Base-by-base conservation (phyloP, 2,113 vertebrate genomes). In the Perccottus glenii region DNA sequence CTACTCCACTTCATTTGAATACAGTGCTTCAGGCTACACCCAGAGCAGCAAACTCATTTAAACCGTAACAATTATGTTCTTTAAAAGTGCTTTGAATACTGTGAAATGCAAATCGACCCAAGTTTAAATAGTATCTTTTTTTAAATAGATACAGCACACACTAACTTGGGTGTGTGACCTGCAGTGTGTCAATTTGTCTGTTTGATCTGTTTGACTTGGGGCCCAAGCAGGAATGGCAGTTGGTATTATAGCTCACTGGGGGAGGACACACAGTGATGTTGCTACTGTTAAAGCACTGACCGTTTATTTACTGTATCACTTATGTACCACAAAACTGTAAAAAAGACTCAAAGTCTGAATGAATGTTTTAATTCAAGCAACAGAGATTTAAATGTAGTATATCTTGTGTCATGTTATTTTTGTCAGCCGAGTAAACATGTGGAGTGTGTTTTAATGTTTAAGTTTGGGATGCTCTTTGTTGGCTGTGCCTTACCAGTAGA, bases 1-100 rank as follows among this genome's bases (percentile, higher is more conserved):
- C 51, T 57, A 33, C 64, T 16, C 9, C 70, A 65, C 68, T 61
- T 80, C 68, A 84, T 89, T 87, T 87, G 77, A 83, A 89, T 89
- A 85, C 73, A 81, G 65, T 78, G 75, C 75, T 77, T 48, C 56
- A 72, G 71, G 75, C 73, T 35, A 33, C 52, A 70, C 59, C 40
- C 32, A 67, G 12, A 66, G 43, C 60, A 16, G 14, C 67, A 53
- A 9, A 8, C 3, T 27, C 19, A 27, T 33, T 6, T 19, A 40
- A 35, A 4, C 14, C 61, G 52, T 50, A 40, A 49, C 58, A 40
- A 52, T n/a, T 8, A 11, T 33, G 42, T 49, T 70, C 50, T 75
- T 76, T 27, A 27, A 27, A 27, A 27, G 19, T 27, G 19, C 19
- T 27, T 3, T 27, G 19, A 27, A 27, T 27, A 27, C 19, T 27